phyloP scores from a whole-genome alignment of 2,888 invertebrate species.

The Drosophila quasianomalipes region DNA sequence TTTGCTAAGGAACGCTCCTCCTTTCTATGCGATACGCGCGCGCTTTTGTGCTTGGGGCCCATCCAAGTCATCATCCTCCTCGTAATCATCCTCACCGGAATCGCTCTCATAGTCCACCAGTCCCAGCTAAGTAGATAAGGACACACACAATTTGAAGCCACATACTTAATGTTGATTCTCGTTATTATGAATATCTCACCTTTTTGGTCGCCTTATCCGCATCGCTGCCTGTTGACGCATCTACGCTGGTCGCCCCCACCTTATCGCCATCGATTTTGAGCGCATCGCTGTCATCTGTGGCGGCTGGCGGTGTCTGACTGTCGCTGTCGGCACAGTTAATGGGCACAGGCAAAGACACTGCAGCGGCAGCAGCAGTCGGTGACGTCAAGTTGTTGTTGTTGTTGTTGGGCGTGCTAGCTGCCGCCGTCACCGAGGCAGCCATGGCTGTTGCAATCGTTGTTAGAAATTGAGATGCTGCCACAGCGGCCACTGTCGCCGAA shows the following conservation, averaged over 20 bases:
- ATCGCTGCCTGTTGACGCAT: slow-evolving; percentile 42
- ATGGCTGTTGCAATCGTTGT: slow-evolving; percentile 78
- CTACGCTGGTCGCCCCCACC: slow-evolving; percentile 31
- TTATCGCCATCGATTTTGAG: slow-evolving; percentile 35
- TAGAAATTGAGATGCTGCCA: slow-evolving; percentile 83
- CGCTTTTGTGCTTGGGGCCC: slow-evolving; percentile 85
- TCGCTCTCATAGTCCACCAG: slow-evolving; percentile 99
- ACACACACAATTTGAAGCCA: slow-evolving; percentile 1
- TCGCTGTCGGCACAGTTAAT: slow-evolving; percentile 38
- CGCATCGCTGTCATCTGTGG: slow-evolving; percentile 49
- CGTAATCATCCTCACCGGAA: slow-evolving; percentile 96
- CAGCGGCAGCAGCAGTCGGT: slow-evolving; percentile 39
- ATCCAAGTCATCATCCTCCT: slow-evolving; percentile 86
- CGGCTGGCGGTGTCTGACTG: slow-evolving; percentile 44
- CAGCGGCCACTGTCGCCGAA: slow-evolving; percentile 78
- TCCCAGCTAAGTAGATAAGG: slow-evolving; percentile 87
- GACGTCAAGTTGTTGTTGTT: slow-evolving; percentile 37
- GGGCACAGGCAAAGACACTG: slow-evolving; percentile 38
- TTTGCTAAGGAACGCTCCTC: slow-evolving; percentile 29
- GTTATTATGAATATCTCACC: slow-evolving; percentile 32
- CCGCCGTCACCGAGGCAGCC: slow-evolving; percentile 83
- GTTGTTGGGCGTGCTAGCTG: slow-evolving; percentile 59
- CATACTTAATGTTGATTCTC: background rate
- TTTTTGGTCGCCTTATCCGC: slow-evolving; percentile 67
- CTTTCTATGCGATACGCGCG: slow-evolving; percentile 85